Base-by-base conservation (phyloP, 2,113 vertebrate genomes). In the Condylura cristata region DNA sequence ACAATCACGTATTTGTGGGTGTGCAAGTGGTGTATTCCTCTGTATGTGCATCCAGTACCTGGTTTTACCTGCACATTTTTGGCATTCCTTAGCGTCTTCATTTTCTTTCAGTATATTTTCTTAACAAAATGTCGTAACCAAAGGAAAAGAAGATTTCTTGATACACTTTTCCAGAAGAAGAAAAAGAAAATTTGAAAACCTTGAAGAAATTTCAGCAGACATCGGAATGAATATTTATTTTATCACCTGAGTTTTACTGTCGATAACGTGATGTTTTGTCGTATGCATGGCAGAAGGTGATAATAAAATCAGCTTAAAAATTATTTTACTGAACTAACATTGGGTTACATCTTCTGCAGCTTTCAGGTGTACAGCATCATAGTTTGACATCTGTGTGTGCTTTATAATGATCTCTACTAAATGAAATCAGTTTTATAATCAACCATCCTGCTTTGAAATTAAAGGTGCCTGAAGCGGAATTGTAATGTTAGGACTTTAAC, bases 101-200 rank as follows among this genome's bases (percentile, higher is more conserved):
- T 93, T 95, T 90, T 85, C n/a, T 66, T 94, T 81, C 44, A 34
- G 48, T 76, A 32, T 56, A 60, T 89, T 91, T 82, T 16, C n/a
- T 94, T 56, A 94, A 86, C 24, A 18, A 94, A 78, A 71, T 63
- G 51, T 61, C 48, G 68, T 60, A 60, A 28, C 6, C 48, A 88
- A 61, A 8, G 46, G 8, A 46, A 78, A 7, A 63, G 28, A 76
- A 24, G 20, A 90, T 84, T 93, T 74, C 87, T 66, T 11, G 70
- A 63, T 68, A 32, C 1, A 39, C 17, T 74, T 76, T 70, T 91
- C 18, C 70, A 81, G 53, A 61, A 94, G 37, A 76, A 68, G 12
- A 20, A 81, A 83, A 5, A 28, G 60, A 46, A 56, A 28, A 91
- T 48, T 37, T 70, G 78, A 75, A 72, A 41, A 65, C 48, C 24